Percentiles rank a stretch among this genome's conserved stretches.
phyloP scores from a whole-genome alignment of 2,888 invertebrate genomes.

The Octodonta nipae region DNA sequence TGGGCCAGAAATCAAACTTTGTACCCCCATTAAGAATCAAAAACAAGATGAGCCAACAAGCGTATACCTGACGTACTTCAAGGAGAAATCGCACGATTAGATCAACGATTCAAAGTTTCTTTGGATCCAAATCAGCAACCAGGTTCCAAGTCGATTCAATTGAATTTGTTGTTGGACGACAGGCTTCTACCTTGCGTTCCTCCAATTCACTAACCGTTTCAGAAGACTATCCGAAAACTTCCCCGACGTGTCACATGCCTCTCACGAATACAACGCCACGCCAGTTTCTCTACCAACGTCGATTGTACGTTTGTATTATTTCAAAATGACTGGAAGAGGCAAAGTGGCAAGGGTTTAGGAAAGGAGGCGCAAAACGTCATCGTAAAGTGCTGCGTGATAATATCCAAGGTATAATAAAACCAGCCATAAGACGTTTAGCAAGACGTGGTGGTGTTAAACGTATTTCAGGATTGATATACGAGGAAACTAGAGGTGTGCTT shows the following conservation, averaged over 20 bases:
- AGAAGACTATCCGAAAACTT: slow-evolving; percentile 57
- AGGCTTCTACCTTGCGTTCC: slow-evolving; percentile 84
- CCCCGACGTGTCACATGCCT: slow-evolving; percentile 52
- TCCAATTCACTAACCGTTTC: slow-evolving; percentile 75
- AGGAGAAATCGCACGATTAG: slow-evolving; percentile 85
- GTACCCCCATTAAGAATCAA: slow-evolving; percentile 61
- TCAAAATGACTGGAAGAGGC: too few relatives aligned
- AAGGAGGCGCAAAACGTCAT: too few relatives aligned
- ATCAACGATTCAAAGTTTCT: slow-evolving; percentile 73
- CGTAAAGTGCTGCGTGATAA: too few relatives aligned
- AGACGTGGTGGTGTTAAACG: too few relatives aligned
- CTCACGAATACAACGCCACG: slow-evolving; percentile 63
- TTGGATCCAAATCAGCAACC: slow-evolving; percentile 45
- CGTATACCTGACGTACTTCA: slow-evolving; percentile 80
- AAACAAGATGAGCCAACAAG: slow-evolving; percentile 54
- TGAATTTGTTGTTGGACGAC: slow-evolving; percentile 78
- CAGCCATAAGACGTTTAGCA: too few relatives aligned
- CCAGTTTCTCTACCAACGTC: too few relatives aligned
- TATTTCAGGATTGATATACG: too few relatives aligned
- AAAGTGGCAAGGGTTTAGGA: too few relatives aligned
- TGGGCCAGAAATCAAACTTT: slow-evolving; percentile 73
- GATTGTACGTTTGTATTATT: too few relatives aligned
- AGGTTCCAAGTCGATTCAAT: slow-evolving; percentile 60
- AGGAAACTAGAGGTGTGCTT: too few relatives aligned
- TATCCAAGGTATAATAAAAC: too few relatives aligned